A percentile compares a stretch with the other conserved stretches of the same genome.
Evolutionary conservation across 2,113 vertebrate species (phyloP).

Genomic region (Morphnarchus princeps): DNA sequence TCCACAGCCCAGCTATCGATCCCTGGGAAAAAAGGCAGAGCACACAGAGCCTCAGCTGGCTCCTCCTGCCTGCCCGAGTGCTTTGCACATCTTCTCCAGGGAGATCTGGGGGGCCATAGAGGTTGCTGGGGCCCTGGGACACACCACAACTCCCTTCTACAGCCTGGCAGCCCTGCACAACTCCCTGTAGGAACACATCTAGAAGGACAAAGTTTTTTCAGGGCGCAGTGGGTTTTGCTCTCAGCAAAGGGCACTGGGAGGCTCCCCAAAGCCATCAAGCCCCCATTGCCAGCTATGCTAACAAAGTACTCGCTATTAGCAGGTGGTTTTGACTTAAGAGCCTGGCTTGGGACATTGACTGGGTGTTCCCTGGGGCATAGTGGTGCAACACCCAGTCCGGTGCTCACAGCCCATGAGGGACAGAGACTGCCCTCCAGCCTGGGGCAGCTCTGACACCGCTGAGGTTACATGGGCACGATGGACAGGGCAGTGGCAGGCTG

Average conservation of each 20-base stretch:
- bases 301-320: neutral
- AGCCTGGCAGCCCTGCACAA: neutral
- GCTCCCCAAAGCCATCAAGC: neutral
- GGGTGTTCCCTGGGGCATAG: neutral
- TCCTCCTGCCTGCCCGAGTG: neutral
- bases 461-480: rapidly evolving
- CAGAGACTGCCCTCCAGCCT: neutral
- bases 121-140: too few relatives aligned
- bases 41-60: neutral
- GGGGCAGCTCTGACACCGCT: neutral
- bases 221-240: rapidly evolving
- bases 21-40: neutral
- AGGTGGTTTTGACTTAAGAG: neutral
- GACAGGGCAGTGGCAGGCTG: neutral
- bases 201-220: neutral
- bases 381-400: rapidly evolving
- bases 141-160: neutral
- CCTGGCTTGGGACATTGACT: neutral
- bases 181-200: neutral
- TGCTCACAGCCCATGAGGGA: rapidly evolving
- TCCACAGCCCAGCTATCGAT: conserved; percentile 5
- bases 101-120: rapidly evolving
- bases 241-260: neutral
- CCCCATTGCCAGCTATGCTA: neutral
- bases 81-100: neutral